Evolutionary conservation across 2,888 invertebrate genomes (phyloP), one percentile per base, ranked within the genome.

Genomic region (Maniola hyperantus): DNA sequence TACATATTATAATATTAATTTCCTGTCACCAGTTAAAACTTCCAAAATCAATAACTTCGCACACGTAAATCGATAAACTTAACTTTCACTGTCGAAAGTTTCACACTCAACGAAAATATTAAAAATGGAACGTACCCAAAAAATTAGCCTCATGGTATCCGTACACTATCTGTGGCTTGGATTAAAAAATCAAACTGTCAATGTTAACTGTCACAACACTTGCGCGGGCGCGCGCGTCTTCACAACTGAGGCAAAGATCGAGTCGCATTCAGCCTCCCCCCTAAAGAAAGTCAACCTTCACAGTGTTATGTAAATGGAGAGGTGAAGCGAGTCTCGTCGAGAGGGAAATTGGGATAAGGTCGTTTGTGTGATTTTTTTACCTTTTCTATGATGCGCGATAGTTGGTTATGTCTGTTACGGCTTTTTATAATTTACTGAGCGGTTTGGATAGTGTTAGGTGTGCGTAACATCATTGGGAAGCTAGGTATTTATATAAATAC

Each of bases 61-160:
- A 66, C 76, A 73, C 72, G 13, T 1, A 44, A 44, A n/a, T 34
- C 54, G 8, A 20, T 1, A 44, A 44, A n/a, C n/a, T 34, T 15
- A 20, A 87, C 86, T 87, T 87, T 87, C 85, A 86, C 87, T 84
- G 80, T 83, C 84, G 83, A 86, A 85, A 87, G 85, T 85, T 65
- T 39, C 2, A 6, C 46, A 66, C 54, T 66, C 18, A 64, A 42
- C 46, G 67, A 73, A 51, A 65, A 68, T 66, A 69, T 58, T 58
- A 36, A 78, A 75, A 76, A 76, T 72, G 20, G 34, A 78, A 83
- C 91, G 82, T 81, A 92, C 91, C 91, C 89, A 91, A 88, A 85
- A 88, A 80, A 84, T 80, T 72, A 88, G 87, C 87, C 91, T 85
- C 91, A 92, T 92, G 79, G 83, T 90, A 90, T 89, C 90, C 91